Percentiles rank a stretch among this genome's conserved stretches.
phyloP scores from a whole-genome alignment of 1,140 invertebrate species.

The Spodoptera litura region DNA sequence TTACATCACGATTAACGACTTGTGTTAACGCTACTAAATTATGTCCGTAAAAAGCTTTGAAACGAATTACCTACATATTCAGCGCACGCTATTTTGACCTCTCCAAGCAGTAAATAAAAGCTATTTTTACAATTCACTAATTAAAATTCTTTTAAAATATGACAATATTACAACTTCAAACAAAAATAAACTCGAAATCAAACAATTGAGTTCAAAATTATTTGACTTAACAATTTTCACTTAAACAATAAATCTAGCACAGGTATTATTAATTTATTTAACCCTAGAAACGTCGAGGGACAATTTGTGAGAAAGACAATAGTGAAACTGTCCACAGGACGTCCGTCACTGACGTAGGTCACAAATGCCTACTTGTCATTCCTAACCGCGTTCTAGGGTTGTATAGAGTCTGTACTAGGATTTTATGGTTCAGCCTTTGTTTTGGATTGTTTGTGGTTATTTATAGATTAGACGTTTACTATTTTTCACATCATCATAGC shows the following conservation, averaged over 20 bases:
- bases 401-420: constrained; percentile 5
- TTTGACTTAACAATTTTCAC: background rate
- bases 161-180: background rate
- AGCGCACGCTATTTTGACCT: too few relatives aligned
- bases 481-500: too few relatives aligned
- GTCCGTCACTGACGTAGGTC: constrained; percentile 21
- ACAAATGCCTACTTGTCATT: constrained; percentile 38
- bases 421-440: constrained; percentile 18
- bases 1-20: too few relatives aligned
- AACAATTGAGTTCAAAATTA: background rate
- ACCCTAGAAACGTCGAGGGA: constrained; percentile 35
- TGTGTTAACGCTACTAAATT: too few relatives aligned
- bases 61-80: too few relatives aligned
- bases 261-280: constrained; percentile 40
- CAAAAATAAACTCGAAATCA: background rate
- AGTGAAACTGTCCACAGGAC: background rate
- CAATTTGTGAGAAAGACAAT: constrained; percentile 29
- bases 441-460: background rate
- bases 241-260: background rate
- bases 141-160: background rate
- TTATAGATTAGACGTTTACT: too few relatives aligned
- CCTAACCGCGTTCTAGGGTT: constrained; percentile 38
- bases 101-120: too few relatives aligned
- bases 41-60: too few relatives aligned
- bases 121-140: too few relatives aligned